Conservation (phyloP, 2,113 vertebrate genomes). For the Aldabrachelys gigantea region DNA sequence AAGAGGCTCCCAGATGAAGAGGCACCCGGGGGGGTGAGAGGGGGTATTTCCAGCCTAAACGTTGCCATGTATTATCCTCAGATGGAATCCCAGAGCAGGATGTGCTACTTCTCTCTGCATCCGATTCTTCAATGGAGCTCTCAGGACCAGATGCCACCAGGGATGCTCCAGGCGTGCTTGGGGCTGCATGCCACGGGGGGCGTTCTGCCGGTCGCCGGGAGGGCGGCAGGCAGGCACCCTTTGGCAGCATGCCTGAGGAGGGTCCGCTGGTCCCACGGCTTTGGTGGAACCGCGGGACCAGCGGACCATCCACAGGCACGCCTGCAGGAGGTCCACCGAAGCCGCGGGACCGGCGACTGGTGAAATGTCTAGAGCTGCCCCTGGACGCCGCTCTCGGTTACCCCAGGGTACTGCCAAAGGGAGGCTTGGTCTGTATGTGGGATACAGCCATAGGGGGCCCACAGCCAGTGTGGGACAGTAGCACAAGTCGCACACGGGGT, state of each 20-base stretch:
- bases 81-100: background rate
- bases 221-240: no score
- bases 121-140: background rate
- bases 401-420: background rate
- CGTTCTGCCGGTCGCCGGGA: no score
- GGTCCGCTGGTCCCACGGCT: no score
- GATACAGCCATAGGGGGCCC: background rate
- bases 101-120: background rate
- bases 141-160: background rate
- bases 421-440: background rate
- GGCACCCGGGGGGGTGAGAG: background rate
- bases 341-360: no score
- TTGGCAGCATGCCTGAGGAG: no score
- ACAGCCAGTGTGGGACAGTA: background rate
- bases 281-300: no score
- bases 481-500: background rate
- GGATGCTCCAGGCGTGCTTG: no score
- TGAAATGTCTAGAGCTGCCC: no score
- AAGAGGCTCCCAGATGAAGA: background rate
- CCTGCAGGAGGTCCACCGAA: no score
- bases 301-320: no score
- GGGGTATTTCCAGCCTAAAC: background rate
- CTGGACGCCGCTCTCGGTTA: background rate
- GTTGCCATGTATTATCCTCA: background rate
- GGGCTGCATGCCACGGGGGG: no score